Evolutionary conservation across 1,140 invertebrate genomes (phyloP).

Genomic region (Listronotus bonariensis): DNA sequence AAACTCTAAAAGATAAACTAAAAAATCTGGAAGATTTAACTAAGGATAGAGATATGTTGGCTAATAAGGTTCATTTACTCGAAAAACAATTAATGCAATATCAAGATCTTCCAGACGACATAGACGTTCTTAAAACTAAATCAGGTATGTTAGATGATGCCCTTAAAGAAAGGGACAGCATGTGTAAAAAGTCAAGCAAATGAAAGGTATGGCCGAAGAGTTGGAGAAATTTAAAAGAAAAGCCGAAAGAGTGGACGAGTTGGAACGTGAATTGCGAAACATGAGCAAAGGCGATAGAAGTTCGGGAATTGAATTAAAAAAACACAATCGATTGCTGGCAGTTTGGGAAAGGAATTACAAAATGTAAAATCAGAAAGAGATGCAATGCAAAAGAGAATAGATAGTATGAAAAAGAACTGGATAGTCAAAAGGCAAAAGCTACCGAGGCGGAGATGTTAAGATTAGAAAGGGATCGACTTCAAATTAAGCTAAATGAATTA

Average conservation of each 20-base stretch:
- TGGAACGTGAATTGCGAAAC: conserved; percentile 37
- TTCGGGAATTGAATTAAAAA: conserved; percentile 32
- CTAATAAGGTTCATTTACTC: conserved; percentile 25
- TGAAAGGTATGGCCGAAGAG: conserved; percentile 42
- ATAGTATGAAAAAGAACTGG: conserved; percentile 41
- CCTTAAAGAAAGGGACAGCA: conserved; percentile 39
- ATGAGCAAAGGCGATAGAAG: conserved; percentile 24
- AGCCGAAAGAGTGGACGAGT: conserved; percentile 42
- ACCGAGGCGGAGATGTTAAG: conserved; percentile 46
- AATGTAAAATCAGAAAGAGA: conserved; percentile 32
- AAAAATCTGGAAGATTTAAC: conserved; percentile 30
- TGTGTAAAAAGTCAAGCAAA: conserved; percentile 33
- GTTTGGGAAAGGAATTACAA: conserved; percentile 34
- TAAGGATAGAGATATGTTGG: conserved; percentile 31
- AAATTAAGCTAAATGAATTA: conserved; percentile 46
- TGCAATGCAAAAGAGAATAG: conserved; percentile 30
- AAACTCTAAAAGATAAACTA: conserved; percentile 30
- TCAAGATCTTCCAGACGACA: conserved; percentile 32
- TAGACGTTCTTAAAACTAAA: conserved; percentile 29
- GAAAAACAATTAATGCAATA: conserved; percentile 37
- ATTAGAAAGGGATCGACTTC: conserved; percentile 47
- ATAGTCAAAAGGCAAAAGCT: conserved; percentile 38
- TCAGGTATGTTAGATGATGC: conserved; percentile 34
- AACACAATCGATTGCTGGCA: conserved; percentile 32
- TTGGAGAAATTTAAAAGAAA: conserved; percentile 37